Percentiles rank a stretch among this genome's conserved stretches.
phyloP scores from a whole-genome alignment of 2,888 invertebrate genomes.

The Thalpophila matura region DNA sequence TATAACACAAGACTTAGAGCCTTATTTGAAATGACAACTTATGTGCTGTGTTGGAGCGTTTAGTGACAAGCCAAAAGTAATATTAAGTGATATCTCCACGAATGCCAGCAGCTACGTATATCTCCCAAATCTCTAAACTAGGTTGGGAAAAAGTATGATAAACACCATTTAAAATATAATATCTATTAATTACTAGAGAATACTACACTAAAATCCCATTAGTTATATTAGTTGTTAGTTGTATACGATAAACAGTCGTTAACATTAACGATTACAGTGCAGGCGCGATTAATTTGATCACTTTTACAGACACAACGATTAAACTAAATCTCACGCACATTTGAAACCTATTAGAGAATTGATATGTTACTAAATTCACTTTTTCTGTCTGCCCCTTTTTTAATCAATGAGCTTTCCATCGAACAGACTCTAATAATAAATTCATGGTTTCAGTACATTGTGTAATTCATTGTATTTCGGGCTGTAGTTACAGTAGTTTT shows the following conservation, averaged over 20 bases:
- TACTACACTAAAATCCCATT: slow-evolving; percentile 43
- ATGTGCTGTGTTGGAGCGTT: no score
- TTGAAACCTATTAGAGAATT: slow-evolving; percentile 24
- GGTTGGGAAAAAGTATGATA: slow-evolving; percentile 19
- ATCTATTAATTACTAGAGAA: slow-evolving; percentile 27
- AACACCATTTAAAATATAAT: slow-evolving; percentile 20
- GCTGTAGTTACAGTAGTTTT: background rate
- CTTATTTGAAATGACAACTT: no score
- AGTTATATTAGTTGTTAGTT: slow-evolving; percentile 40
- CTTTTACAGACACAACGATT: slow-evolving; percentile 31
- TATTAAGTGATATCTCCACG: no score
- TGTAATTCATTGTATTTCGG: background rate
- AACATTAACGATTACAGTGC: slow-evolving; percentile 43
- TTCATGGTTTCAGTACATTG: slow-evolving; percentile 7
- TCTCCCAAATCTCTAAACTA: background rate
- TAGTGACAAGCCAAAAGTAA: no score
- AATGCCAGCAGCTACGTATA: no score
- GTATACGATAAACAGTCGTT: slow-evolving; percentile 42
- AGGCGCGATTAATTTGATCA: slow-evolving; percentile 31
- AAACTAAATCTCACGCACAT: slow-evolving; percentile 25
- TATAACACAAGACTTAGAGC: no score
- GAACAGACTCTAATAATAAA: background rate
- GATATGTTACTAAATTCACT: background rate
- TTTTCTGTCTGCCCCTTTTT: background rate
- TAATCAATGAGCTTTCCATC: background rate